Evolutionary conservation across 2,888 invertebrate genomes (phyloP).

Genomic region (Exocentrus adspersus): DNA sequence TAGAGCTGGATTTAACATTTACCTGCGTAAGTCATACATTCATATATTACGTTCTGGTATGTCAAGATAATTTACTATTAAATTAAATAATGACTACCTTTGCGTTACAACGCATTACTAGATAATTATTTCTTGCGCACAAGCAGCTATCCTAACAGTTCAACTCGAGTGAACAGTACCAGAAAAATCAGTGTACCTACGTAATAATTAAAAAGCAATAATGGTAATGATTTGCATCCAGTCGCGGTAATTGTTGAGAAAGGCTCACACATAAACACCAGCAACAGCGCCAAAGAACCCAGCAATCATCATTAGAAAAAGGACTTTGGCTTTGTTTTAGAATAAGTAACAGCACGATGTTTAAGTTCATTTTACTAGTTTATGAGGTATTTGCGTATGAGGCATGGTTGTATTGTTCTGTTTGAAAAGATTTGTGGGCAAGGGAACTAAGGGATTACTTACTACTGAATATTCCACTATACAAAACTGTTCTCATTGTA

Average conservation of each 20-base stretch:
- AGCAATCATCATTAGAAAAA: constrained; percentile 35
- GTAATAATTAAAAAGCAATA: constrained; percentile 35
- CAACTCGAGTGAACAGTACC: not conserved
- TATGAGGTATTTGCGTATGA: constrained; percentile 4
- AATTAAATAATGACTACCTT: constrained; percentile 1
- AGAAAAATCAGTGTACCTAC: not conserved
- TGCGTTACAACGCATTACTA: not conserved
- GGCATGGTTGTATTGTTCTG: no score
- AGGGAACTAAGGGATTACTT: no score
- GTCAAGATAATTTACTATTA: constrained; percentile 11
- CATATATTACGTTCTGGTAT: constrained; percentile 22
- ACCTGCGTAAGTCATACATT: constrained; percentile 12
- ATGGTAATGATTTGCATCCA: constrained; percentile 33
- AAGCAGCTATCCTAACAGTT: constrained; percentile 3
- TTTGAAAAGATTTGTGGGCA: no score
- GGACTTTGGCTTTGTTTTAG: constrained; percentile 8
- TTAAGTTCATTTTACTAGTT: constrained; percentile 21
- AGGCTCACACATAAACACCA: constrained; percentile 25
- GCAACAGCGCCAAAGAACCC: constrained; percentile 21
- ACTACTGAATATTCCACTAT: no score
- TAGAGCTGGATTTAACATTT: constrained; percentile 9
- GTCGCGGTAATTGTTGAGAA: constrained; percentile 16
- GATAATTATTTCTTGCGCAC: not conserved
- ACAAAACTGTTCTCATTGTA: no score
- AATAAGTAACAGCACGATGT: not conserved